These are phyloP conservation scores for Trinorchestia longiramus DNA, from an alignment of 1,140 invertebrate species.

Conservation along the genomic window DNA sequence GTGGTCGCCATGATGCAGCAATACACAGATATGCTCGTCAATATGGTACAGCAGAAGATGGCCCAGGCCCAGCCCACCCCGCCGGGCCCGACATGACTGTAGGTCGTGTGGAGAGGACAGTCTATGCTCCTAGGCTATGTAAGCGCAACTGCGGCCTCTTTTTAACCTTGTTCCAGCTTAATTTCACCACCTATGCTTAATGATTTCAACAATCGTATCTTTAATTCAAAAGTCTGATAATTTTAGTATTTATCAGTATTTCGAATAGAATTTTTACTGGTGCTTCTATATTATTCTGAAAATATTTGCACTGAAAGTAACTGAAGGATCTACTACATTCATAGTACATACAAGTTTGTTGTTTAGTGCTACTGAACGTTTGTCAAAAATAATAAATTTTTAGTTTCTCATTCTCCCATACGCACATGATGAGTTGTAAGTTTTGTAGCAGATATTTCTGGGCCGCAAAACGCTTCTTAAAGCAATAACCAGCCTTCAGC, in stretches of 20 bases:
- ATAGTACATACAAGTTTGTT: background rate
- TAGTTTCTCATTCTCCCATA: background rate
- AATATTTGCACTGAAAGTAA: background rate
- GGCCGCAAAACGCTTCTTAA: background rate
- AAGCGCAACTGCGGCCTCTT: background rate
- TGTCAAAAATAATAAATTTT: background rate
- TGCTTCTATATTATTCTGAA: background rate
- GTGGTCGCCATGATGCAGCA: conserved; percentile 77
- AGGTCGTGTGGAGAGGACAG: conserved; percentile 14
- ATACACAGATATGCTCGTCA: conserved; percentile 76
- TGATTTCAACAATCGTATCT: background rate
- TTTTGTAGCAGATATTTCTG: background rate
- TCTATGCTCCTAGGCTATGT: background rate
- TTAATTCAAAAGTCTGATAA: background rate
- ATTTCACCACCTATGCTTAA: background rate
- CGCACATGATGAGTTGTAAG: background rate
- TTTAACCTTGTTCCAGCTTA: background rate
- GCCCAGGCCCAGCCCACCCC: conserved; percentile 66
- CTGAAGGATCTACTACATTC: background rate
- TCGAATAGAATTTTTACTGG: background rate
- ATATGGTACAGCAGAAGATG: conserved; percentile 77
- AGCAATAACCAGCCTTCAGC: background rate
- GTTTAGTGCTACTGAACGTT: background rate
- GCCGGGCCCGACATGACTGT: conserved; percentile 63
- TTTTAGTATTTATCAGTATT: background rate